phyloP scores from a whole-genome alignment of 2,113 vertebrate genomes.

The Tursiops truncatus region DNA sequence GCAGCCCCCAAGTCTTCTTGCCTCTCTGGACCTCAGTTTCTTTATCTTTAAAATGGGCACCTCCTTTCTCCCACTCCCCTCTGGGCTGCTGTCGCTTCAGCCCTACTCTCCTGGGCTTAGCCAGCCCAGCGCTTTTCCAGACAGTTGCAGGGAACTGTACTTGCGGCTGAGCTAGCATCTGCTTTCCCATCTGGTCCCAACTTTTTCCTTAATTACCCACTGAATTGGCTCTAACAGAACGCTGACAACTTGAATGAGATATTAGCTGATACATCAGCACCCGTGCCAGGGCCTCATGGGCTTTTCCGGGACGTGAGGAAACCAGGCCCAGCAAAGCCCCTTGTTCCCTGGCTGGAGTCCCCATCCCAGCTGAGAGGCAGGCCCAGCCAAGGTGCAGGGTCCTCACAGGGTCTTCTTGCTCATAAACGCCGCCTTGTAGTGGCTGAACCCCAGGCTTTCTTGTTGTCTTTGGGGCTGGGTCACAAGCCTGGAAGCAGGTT shows the following conservation, averaged over 20 bases:
- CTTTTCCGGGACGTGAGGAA: not conserved
- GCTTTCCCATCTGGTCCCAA: conserved; percentile 79
- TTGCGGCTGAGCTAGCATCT: conserved; percentile 64
- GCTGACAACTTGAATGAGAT: conserved; percentile 80
- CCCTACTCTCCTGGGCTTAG: not conserved
- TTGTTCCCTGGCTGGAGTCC: not conserved
- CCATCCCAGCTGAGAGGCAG: not conserved
- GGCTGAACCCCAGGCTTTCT: not conserved
- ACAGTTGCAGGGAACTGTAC: not conserved
- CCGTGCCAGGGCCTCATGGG: conserved; percentile 46
- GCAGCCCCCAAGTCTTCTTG: not conserved
- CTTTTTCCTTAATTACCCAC: conserved; percentile 79
- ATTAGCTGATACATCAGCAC: conserved; percentile 68
- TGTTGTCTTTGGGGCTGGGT: not conserved
- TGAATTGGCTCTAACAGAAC: conserved; percentile 78
- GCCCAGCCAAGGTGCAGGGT: not conserved
- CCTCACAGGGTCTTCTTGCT: not conserved
- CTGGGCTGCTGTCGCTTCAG: not conserved
- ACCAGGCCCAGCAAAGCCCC: not conserved
- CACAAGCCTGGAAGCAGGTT: not conserved
- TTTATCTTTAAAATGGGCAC: conserved; percentile 15
- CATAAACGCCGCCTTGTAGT: not conserved
- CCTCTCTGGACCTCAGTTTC: not conserved
- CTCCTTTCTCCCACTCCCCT: accelerated
- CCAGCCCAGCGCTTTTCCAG: not conserved